Percentiles rank a stretch among this genome's conserved stretches.
Conservation (phyloP, 2,888 invertebrate species). For the Aelia acuminata region DNA sequence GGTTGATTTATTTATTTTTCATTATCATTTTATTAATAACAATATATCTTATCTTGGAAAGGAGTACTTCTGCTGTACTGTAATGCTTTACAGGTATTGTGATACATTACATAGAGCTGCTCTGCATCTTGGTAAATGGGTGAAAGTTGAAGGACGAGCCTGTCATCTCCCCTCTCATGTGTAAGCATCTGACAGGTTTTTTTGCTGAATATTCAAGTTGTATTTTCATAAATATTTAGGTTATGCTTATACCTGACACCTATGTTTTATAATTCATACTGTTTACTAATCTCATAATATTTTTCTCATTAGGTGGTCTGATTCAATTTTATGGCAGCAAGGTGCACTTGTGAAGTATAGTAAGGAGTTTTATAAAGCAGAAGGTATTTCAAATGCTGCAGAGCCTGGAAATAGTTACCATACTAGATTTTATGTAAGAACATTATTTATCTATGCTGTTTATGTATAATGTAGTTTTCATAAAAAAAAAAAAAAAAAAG, state of each 20-base stretch:
- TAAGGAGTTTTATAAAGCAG: slow-evolving; percentile 82
- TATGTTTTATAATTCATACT: background rate
- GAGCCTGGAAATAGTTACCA: slow-evolving; percentile 88
- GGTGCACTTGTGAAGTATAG: slow-evolving; percentile 82
- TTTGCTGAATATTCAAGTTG: background rate
- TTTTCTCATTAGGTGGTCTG: slow-evolving; percentile 72
- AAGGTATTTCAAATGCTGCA: slow-evolving; percentile 86
- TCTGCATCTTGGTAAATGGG: slow-evolving; percentile 89
- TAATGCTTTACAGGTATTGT: slow-evolving; percentile 74
- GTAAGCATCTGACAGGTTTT: slow-evolving; percentile 61
- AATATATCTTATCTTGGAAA: no score
- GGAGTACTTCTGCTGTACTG: background rate
- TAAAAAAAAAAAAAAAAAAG: no score
- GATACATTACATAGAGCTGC: slow-evolving; percentile 93
- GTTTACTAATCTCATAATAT: background rate
- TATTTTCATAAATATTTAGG: background rate
- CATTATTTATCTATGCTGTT: background rate
- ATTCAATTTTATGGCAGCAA: slow-evolving; percentile 79
- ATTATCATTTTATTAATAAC: no score
- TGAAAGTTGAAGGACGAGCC: slow-evolving; percentile 74
- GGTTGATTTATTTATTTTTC: no score
- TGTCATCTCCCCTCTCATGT: slow-evolving; percentile 73
- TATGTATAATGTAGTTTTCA: no score
- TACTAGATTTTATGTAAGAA: slow-evolving; percentile 87
- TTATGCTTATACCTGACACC: background rate